Conservation (phyloP, 2,888 invertebrate species). For the Drosophila mimetica region DNA sequence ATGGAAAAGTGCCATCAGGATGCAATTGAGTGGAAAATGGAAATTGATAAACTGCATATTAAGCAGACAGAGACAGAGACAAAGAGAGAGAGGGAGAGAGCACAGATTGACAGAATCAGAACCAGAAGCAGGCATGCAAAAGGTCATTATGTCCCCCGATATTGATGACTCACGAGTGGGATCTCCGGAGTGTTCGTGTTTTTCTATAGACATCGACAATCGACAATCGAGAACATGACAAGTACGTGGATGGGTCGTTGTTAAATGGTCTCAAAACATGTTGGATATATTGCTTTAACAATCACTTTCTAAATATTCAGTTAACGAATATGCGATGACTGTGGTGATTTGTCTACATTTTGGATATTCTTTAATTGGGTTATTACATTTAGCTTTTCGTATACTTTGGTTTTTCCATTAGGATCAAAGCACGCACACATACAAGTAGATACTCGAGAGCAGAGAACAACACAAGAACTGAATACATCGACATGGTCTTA, state of each 20-base stretch:
- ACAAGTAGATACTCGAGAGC: conserved; percentile 18
- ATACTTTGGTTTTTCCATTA: conserved; percentile 1
- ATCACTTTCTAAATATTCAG: conserved; percentile 69
- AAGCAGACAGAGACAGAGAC: conserved; percentile 10
- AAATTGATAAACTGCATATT: conserved; percentile 44
- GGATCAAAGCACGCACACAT: conserved; percentile 47
- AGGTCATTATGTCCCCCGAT: conserved; percentile 22
- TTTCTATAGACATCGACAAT: conserved; percentile 69
- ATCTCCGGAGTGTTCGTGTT: conserved; percentile 68
- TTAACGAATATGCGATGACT: conserved; percentile 56
- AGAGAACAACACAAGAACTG: conserved; percentile 29
- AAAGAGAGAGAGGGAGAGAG: not conserved
- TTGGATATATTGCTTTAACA: conserved; percentile 37
- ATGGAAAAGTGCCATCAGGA: conserved; percentile 38
- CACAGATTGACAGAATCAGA: conserved; percentile 8
- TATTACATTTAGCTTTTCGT: conserved; percentile 10
- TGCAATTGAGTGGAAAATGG: conserved; percentile 39
- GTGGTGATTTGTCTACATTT: conserved; percentile 17
- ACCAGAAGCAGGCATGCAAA: conserved; percentile 15
- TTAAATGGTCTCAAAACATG: conserved; percentile 34
- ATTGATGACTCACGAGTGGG: conserved; percentile 75
- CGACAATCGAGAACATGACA: conserved; percentile 42
- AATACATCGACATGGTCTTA: conserved; percentile 51
- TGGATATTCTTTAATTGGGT: conserved; percentile 31
- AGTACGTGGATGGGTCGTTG: conserved; percentile 42